Evolutionary conservation across 37 sponge, comb jelly and placozoan species (phyloP), one percentile per base, ranked within the genome.

Genomic region (Chondrosia reniformis): DNA sequence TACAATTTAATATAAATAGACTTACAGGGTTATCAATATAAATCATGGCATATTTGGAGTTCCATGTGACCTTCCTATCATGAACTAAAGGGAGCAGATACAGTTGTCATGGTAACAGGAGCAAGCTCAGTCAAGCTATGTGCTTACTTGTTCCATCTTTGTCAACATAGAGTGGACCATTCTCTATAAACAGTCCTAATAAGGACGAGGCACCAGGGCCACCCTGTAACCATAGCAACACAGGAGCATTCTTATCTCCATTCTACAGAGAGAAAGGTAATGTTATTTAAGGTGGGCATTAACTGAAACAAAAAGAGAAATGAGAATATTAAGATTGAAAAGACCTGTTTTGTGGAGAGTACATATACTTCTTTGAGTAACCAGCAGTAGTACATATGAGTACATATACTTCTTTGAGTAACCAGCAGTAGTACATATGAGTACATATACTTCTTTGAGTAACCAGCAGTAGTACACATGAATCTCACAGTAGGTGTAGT

Each of bases 191-290:
- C 17, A 84, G 63, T 25, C 85, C 85, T 66, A 78, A 84, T 61
- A 84, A 6, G 1, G 85, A 84, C 0, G 85, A 67, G 2, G 55
- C 85, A n/a, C 85, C 85, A 17, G 85, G 85, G 13, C 85, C 84
- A 33, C 84, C 84, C 30, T 83, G 84, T 3, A 83, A 74, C 84
- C 84, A 83, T 13, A 83, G 67, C 31, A 83, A 27, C 28, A 83
- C 54, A 19, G 84, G 84, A 19, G 61, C 63, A 3, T 58, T 7
- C n/a, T 31, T 34, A 21, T 61, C 43, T 32, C 63, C 78, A 58
- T 39, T 77, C 63, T 77, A 24, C 8, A 13, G 33, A 64, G 34
- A 10, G 66, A 13, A 28, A 28, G 36, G 31, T 19, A 13, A 4
- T 33, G 36, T n/a, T n/a, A n/a, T n/a, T n/a, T n/a, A n/a, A n/a